Base-by-base conservation (phyloP, 2,113 vertebrate species). In the Zapornia atra region DNA sequence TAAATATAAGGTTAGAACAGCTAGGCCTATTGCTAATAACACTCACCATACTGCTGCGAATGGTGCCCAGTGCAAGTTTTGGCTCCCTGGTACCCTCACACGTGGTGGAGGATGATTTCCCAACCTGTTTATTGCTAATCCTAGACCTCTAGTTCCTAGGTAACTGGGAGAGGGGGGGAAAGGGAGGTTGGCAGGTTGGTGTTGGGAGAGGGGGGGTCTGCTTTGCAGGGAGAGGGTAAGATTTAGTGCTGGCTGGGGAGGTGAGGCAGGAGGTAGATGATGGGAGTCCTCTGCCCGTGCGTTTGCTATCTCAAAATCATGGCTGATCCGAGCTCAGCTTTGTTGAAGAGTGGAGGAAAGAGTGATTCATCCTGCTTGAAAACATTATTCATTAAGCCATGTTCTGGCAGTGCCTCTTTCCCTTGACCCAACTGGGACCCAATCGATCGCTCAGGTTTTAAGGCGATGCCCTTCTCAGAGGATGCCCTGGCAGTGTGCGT, bases 21-120 rank as follows among this genome's bases (percentile, higher is more conserved):
- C 92, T 97, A 97, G 91, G 70, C 56, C 86, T 96, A 60, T 73
- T 88, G 7, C 96, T 97, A 96, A 96, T 97, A 96, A 95, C 96
- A 93, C 63, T 97, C 96, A 38, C 83, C 94, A 97, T 95, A 93
- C 94, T 97, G 96, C 97, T 97, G 97, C 94, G 97, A 97, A 96
- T 12, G 88, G 97, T 97, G 98, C 97, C 98, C 96, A 97, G 97
- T 94, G 89, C 94, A 70, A 96, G 81, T 86, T 95, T 96, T 92
- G 94, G 96, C 98, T 97, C 88, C 95, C 97, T 92, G 95, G 93
- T 96, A 87, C 94, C 82, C 92, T 97, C 93, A 91, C 96, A 96
- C 96, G 87, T 24, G 61, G 96, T 88, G 95, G 94, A 97, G 85
- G 90, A 84, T 44, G 69, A 70, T 93, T 95, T 69, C 82, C 96